Evolutionary conservation across 2,113 vertebrate species (phyloP), one percentile per base, ranked within the genome.

Genomic region (Engraulis encrasicolus): DNA sequence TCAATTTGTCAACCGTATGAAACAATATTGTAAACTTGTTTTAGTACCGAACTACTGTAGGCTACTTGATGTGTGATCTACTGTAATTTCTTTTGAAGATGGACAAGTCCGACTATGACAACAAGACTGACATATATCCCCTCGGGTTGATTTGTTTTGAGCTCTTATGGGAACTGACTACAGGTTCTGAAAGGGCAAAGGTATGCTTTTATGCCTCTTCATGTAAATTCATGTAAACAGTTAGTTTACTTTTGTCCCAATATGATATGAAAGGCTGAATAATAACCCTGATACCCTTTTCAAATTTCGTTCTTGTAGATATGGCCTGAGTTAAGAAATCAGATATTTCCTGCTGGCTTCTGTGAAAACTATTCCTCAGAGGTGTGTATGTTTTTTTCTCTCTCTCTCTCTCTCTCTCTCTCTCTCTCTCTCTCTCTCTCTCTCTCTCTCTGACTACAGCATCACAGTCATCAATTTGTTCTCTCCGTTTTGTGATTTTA

Each of bases 61-160:
- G 40, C 38, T 11, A 40, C 12, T 52, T 27, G 48, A 18, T 27
- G n/a, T 27, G 15, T 80, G 78, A 40, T 50, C 48, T 40, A 49
- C 17, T 80, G 20, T 50, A 3, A 6, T 83, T 36, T 78, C 18
- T 48, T 61, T 90, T 84, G 20, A 7, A 89, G 89, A 20, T 58
- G 45, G 54, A 49, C 0, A 45, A 38, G 6, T 0, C 0, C 20
- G 19, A 0, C 0, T 96, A 96, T 19, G 93, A 92, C 90, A 91
- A 87, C 1, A 88, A 94, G 92, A 94, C 96, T 23, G 95, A 96
- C 88, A 92, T 96, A 85, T 96, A 83, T 81, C 86, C 95, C 20
- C 83, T 96, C 79, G 96, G 95, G 80, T 84, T 96, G 86, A 94
- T 96, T 88, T 91, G 93, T 80, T 94, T 91, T 84, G 95, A 96